Conservation (phyloP, 2,888 invertebrate genomes). For the Dorcus parallelipipedus region DNA sequence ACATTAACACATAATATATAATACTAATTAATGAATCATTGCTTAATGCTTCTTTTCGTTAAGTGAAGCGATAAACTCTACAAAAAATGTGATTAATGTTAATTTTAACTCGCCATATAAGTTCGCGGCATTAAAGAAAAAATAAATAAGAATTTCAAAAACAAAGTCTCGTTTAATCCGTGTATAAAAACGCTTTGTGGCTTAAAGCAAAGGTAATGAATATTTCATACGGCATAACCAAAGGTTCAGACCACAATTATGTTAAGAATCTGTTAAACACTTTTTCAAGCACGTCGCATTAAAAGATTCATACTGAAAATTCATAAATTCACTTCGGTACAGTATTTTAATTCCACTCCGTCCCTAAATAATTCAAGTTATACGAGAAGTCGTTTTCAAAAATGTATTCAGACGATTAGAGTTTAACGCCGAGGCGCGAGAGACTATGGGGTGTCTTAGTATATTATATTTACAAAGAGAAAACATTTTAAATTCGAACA, state of each 20-base stretch:
- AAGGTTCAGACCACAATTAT: constrained; percentile 29
- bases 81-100: too few species aligned
- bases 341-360: constrained; percentile 36
- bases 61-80: too few species aligned
- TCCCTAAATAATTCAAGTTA: constrained; percentile 37
- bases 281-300: constrained; percentile 29
- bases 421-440: constrained; percentile 28
- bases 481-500: constrained; percentile 37
- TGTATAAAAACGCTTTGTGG: constrained; percentile 1
- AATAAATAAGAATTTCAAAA: too few species aligned
- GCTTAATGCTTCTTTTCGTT: too few species aligned
- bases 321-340: constrained; percentile 31
- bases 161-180: too few species aligned
- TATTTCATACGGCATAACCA: constrained; percentile 26
- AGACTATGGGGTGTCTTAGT: constrained; percentile 26
- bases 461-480: constrained; percentile 30
- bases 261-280: constrained; percentile 30
- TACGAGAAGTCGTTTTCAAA: constrained; percentile 35
- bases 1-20: too few species aligned
- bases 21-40: too few species aligned
- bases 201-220: constrained; percentile 23
- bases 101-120: too few species aligned
- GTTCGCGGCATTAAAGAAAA: too few species aligned
- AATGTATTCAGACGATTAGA: constrained; percentile 38
- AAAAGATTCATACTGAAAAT: constrained; percentile 23